These are phyloP conservation scores for Drosophila nigromelanica DNA, from an alignment of 1,140 invertebrate genomes.

Conservation along the genomic window DNA sequence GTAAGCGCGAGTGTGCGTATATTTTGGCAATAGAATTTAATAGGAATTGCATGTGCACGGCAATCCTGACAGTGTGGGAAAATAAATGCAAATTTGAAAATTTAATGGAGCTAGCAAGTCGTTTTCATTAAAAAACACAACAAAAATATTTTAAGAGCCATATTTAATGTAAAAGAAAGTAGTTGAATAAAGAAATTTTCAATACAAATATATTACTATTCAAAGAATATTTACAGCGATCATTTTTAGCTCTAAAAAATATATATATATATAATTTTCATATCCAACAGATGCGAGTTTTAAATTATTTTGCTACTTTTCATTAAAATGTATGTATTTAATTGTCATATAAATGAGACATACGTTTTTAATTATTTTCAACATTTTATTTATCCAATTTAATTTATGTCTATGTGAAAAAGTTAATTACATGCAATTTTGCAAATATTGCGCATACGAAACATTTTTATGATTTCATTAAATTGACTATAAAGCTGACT, in stretches of 20 bases:
- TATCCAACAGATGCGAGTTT: too few relatives aligned
- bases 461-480: conserved; percentile 61
- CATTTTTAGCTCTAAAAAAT: too few relatives aligned
- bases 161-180: too few relatives aligned
- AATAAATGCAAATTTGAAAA: conserved; percentile 1
- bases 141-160: too few relatives aligned
- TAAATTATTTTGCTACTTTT: neutral
- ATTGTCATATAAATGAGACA: too few relatives aligned
- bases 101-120: neutral
- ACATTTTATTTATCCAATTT: neutral
- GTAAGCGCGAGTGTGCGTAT: neutral
- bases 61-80: neutral
- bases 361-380: neutral
- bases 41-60: neutral
- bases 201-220: too few relatives aligned
- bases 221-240: too few relatives aligned
- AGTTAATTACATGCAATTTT: conserved; percentile 17
- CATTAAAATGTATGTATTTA: too few relatives aligned
- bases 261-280: too few relatives aligned
- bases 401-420: conserved; percentile 14
- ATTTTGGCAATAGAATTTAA: conserved; percentile 11
- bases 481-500: conserved; percentile 30
- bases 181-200: too few relatives aligned
- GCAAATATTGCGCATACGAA: conserved; percentile 32
- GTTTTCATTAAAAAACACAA: too few relatives aligned